phyloP scores from a whole-genome alignment of 2,113 vertebrate species.

The Spermophilus dauricus region DNA sequence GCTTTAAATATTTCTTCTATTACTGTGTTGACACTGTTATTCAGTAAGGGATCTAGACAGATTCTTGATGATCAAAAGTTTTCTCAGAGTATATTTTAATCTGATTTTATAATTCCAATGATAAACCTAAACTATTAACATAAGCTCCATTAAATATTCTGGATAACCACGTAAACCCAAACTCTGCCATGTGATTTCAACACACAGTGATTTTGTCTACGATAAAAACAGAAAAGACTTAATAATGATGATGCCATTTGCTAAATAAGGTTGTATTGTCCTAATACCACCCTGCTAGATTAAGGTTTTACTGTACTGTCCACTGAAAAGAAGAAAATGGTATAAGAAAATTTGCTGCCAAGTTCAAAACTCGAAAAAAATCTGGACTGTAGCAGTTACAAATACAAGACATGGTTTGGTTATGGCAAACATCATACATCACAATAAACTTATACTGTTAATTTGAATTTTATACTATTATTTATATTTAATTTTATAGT shows the following conservation, averaged over 20 bases:
- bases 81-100: background rate
- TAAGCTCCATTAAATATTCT: background rate
- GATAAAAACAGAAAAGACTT: background rate
- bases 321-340: background rate
- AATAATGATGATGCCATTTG: background rate
- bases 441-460: conserved; percentile 26
- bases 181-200: background rate
- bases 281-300: background rate
- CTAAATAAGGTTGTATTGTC: background rate
- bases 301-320: background rate
- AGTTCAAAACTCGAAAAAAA: background rate
- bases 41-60: background rate
- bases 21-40: background rate
- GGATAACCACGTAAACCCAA: background rate
- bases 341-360: background rate
- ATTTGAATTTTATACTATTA: conserved; percentile 59
- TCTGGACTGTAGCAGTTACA: background rate
- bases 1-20: background rate
- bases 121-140: background rate
- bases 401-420: background rate
- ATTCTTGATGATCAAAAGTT: background rate
- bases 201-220: background rate
- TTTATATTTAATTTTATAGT: conserved; percentile 67
- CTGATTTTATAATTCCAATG: background rate
- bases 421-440: background rate